phyloP scores from a whole-genome alignment of 2,888 invertebrate species.

The Polydrusus pterygomalis region DNA sequence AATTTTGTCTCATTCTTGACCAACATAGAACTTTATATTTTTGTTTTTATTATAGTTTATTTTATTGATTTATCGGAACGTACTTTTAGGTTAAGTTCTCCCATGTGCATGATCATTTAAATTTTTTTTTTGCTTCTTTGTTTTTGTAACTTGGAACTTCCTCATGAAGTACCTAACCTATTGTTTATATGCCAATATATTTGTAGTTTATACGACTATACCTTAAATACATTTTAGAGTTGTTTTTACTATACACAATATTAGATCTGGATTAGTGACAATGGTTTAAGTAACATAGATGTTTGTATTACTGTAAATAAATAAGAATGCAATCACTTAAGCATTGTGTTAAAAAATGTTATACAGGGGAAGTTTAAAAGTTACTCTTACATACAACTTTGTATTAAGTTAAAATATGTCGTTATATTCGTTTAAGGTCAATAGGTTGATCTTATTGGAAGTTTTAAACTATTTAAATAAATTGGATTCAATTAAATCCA shows the following conservation, averaged over 20 bases:
- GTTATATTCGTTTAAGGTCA: constrained; percentile 16
- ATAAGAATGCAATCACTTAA: neutral
- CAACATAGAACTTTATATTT: constrained; percentile 40
- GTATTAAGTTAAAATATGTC: constrained; percentile 9
- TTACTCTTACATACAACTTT: neutral
- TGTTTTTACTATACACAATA: neutral
- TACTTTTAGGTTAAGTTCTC: constrained; percentile 54
- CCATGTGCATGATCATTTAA: constrained; percentile 9
- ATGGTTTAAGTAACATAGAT: neutral
- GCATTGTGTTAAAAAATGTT: neutral
- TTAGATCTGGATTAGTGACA: neutral
- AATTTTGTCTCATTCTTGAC: neutral
- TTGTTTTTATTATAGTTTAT: constrained; percentile 60
- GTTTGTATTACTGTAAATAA: neutral
- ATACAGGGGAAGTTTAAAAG: constrained; percentile 6
- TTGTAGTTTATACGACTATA: neutral
- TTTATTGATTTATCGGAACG: constrained; percentile 55
- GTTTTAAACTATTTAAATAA: no score
- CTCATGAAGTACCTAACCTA: constrained; percentile 14
- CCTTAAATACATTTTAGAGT: neutral
- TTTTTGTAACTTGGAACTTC: constrained; percentile 18
- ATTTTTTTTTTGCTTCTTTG: constrained; percentile 32
- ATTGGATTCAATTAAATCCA: no score
- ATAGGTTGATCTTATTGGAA: neutral
- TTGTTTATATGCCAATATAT: neutral